Evolutionary conservation across 2,113 vertebrate genomes (phyloP).

Genomic region (Phoxinus phoxinus): DNA sequence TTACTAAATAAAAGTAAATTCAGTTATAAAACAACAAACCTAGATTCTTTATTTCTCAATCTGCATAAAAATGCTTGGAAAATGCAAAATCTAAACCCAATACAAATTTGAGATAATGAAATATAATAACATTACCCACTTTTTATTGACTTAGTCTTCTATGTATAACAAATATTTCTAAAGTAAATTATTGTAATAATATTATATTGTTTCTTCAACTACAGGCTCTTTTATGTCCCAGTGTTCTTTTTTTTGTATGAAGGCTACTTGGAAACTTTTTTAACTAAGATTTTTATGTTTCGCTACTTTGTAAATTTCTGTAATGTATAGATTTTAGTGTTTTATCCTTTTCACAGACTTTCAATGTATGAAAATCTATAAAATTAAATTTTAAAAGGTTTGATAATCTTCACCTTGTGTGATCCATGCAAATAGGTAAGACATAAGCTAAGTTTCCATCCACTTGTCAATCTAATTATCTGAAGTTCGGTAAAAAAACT

Average conservation of each 20-base stretch:
- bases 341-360: background rate
- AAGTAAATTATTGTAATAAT: background rate
- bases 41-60: conserved; percentile 8
- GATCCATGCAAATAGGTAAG: background rate
- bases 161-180: background rate
- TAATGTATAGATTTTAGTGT: background rate
- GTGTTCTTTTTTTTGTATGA: background rate
- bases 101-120: background rate
- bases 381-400: background rate
- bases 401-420: background rate
- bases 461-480: too few relatives aligned
- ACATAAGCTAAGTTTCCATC: too few relatives aligned
- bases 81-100: background rate
- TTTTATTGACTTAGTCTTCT: conserved; percentile 11
- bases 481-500: too few relatives aligned
- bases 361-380: background rate
- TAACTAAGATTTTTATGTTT: background rate
- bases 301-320: background rate
- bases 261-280: background rate
- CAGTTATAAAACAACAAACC: background rate
- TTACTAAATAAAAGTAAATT: conserved; percentile 8
- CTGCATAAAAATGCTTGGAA: conserved; percentile 10
- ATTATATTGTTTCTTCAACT: conserved; percentile 1
- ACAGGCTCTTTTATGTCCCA: background rate
- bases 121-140: background rate